A percentile compares a stretch with the other conserved stretches of the same genome.
Evolutionary conservation across 2,113 vertebrate species (phyloP).

Genomic region (Dermatemys mawii): DNA sequence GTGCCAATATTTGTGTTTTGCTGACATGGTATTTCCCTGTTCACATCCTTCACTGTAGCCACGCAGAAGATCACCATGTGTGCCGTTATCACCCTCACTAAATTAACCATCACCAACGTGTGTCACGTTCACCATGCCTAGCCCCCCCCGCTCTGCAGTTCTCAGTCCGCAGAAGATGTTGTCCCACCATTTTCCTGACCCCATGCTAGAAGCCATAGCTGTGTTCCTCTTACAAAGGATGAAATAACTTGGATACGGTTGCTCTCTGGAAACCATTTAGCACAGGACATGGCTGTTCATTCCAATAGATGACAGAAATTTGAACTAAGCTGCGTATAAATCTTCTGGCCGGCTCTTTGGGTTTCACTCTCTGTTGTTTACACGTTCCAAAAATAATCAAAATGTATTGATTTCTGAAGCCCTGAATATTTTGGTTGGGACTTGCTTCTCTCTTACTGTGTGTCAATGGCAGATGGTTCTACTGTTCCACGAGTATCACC

Average conservation of each 20-base stretch:
- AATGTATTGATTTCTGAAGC: slow-evolving; percentile 68
- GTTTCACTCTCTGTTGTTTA: slow-evolving; percentile 68
- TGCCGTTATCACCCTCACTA: not conserved
- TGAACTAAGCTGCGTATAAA: slow-evolving; percentile 71
- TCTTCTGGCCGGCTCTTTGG: slow-evolving; percentile 64
- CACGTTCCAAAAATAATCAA: not conserved
- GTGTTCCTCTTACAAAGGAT: not conserved
- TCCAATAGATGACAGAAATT: slow-evolving; percentile 77
- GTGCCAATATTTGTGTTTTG: not conserved
- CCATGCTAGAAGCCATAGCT: not conserved
- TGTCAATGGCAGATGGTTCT: not conserved
- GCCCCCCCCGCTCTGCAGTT: rapidly evolving
- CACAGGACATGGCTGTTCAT: slow-evolving; percentile 66
- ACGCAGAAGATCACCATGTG: not conserved
- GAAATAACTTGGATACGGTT: slow-evolving; percentile 56
- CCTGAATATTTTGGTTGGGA: not conserved
- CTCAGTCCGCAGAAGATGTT: not conserved
- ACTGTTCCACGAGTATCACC: slow-evolving; percentile 54
- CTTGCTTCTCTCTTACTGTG: not conserved
- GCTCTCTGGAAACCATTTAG: slow-evolving; percentile 74
- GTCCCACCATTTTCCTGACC: not conserved
- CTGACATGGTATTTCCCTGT: not conserved
- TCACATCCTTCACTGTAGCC: not conserved
- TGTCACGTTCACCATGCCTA: rapidly evolving
- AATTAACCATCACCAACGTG: not conserved